These are phyloP conservation scores for Nycticryphes semicollaris DNA, from an alignment of 2,113 vertebrate genomes.

Conservation along the genomic window DNA sequence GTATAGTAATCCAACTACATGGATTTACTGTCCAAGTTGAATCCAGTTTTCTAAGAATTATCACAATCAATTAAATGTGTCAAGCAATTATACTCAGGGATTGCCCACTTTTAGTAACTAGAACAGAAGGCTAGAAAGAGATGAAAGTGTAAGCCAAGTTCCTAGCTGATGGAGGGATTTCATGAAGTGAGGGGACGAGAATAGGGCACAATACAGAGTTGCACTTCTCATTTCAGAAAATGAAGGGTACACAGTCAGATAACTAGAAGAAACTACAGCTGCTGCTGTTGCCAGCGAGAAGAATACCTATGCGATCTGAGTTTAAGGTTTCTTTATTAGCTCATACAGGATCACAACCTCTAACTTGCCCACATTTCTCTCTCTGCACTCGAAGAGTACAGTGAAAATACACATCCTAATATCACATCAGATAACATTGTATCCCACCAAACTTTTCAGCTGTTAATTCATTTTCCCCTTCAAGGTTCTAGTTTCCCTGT, in stretches of 20 bases:
- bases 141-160: background rate
- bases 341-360: background rate
- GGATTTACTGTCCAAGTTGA: background rate
- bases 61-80: background rate
- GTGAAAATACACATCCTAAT: background rate
- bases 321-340: background rate
- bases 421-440: background rate
- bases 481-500: background rate
- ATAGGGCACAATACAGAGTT: background rate
- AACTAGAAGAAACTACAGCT: background rate
- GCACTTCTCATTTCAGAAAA: background rate
- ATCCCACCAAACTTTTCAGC: background rate
- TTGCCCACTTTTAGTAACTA: background rate
- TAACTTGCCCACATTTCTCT: background rate
- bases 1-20: background rate
- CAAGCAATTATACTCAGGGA: background rate
- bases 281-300: background rate
- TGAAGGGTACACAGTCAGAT: background rate
- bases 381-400: background rate
- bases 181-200: background rate
- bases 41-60: background rate
- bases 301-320: background rate
- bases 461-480: background rate
- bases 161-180: background rate
- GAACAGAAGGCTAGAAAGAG: background rate